Percentiles rank a stretch among this genome's conserved stretches.
Evolutionary conservation across 2,113 vertebrate species (phyloP).

Genomic region (Noctilio leporinus): DNA sequence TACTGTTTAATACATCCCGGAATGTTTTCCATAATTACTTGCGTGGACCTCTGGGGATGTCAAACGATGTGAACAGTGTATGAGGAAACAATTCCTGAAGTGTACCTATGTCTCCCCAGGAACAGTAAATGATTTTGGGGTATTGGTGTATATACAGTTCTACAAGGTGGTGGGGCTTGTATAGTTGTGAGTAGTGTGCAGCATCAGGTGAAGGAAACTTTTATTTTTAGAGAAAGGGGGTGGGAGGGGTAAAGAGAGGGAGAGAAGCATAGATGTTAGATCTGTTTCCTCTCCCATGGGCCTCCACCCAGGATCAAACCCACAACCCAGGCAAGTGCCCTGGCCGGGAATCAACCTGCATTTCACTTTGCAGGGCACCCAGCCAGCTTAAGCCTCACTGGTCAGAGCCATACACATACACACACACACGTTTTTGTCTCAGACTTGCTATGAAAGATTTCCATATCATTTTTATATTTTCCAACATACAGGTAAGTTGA

Average conservation of each 20-base stretch:
- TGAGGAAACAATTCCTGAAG: neutral
- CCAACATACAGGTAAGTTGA: neutral
- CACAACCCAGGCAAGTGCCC: too few species aligned
- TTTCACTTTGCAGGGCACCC: too few species aligned
- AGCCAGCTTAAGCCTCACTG: too few species aligned
- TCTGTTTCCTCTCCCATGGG: too few species aligned
- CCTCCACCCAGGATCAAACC: too few species aligned
- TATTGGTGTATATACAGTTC: slow-evolving; percentile 1
- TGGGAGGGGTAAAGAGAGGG: too few species aligned
- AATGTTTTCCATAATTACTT: neutral
- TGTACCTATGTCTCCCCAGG: neutral
- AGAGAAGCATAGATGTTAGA: too few species aligned
- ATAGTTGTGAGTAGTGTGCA: neutral
- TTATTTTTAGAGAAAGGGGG: neutral
- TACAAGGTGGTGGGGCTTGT: slow-evolving; percentile 3
- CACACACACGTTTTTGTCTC: neutral
- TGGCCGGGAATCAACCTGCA: too few species aligned
- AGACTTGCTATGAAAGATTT: neutral
- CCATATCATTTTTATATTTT: neutral
- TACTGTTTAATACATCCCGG: neutral
- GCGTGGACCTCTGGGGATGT: neutral
- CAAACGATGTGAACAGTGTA: neutral
- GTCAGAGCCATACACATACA: too few species aligned
- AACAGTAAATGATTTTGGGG: neutral
- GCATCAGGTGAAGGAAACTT: neutral